Conservation (phyloP, 2,888 invertebrate genomes). For the Heteropelma amictum region DNA sequence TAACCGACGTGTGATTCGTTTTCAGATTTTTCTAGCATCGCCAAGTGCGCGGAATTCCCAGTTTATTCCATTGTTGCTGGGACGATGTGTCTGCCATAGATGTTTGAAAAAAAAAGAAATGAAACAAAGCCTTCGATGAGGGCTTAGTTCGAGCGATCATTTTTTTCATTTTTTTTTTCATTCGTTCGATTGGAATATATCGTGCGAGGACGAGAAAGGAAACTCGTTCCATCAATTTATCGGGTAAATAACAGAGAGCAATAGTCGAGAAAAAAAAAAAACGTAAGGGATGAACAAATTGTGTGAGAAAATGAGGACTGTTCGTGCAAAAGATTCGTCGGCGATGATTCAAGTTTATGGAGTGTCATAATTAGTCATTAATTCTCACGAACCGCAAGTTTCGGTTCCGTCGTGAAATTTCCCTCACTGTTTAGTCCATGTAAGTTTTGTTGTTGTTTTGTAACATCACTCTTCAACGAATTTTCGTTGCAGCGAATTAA, state of each 20-base stretch:
- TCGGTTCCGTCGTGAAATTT: neutral
- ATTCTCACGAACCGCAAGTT: neutral
- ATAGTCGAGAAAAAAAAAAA: conserved; percentile 17
- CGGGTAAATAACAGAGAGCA: conserved; percentile 5
- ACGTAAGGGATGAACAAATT: neutral
- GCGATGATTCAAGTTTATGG: conserved; percentile 9
- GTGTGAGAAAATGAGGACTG: neutral
- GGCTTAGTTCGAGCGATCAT: conserved; percentile 19
- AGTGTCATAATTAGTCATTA: conserved; percentile 20
- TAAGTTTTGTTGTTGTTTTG: neutral
- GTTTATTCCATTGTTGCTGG: too few species aligned
- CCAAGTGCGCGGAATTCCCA: too few species aligned
- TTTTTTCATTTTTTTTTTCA: conserved; percentile 7
- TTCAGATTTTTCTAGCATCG: too few species aligned
- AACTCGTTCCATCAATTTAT: conserved; percentile 7
- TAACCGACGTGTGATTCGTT: too few species aligned
- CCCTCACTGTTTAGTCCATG: neutral
- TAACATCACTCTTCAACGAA: neutral
- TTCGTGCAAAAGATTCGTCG: conserved; percentile 25
- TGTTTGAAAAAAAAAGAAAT: neutral
- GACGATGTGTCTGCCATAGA: too few species aligned
- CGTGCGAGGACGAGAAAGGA: neutral
- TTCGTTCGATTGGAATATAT: neutral
- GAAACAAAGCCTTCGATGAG: conserved; percentile 7
- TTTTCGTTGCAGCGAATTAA: neutral